A percentile compares a stretch with the other conserved stretches of the same genome.
Evolutionary conservation across 1,140 invertebrate genomes (phyloP).

Genomic region (Zophobas morio): DNA sequence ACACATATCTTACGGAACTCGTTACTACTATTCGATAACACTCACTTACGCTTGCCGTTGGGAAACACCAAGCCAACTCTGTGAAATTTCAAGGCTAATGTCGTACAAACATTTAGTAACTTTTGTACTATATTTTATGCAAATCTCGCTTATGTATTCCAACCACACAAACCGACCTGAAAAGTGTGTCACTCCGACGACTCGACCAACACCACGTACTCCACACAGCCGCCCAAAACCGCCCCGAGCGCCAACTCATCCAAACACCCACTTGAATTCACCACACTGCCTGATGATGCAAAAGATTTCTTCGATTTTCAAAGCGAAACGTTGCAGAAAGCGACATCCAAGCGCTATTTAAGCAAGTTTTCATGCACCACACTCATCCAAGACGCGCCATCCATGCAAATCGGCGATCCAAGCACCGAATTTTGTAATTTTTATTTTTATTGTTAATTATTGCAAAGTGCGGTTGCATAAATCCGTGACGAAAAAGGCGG

Average conservation of each 20-base stretch:
- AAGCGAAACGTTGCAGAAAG: background rate
- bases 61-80: background rate
- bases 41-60: too few species aligned
- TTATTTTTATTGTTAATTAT: background rate
- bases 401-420: background rate
- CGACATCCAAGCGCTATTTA: too few species aligned
- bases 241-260: too few species aligned
- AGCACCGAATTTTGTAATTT: background rate
- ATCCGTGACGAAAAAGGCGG: background rate
- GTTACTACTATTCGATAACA: too few species aligned
- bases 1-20: too few species aligned
- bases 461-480: background rate
- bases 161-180: background rate
- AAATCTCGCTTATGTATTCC: constrained; percentile 16
- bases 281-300: background rate
- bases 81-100: constrained; percentile 33
- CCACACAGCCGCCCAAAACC: too few species aligned
- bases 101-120: background rate
- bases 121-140: constrained; percentile 24
- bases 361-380: background rate
- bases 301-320: background rate
- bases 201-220: too few species aligned
- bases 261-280: background rate
- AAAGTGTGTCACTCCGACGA: background rate
- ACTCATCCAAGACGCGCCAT: background rate